Evolutionary conservation across 1,140 invertebrate species (phyloP).

Genomic region (Caerostris darwini): DNA sequence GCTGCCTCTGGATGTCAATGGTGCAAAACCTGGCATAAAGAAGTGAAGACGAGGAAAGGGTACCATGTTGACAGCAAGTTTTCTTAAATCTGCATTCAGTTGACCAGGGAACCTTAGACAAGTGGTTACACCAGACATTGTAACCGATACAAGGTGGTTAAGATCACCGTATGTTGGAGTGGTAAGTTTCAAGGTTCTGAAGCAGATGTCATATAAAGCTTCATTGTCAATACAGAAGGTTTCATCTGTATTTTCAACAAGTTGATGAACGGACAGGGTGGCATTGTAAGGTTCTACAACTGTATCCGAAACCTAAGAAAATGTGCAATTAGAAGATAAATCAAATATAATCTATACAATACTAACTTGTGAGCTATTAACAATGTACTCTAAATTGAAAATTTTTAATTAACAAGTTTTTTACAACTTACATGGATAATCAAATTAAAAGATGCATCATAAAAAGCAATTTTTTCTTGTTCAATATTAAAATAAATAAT

Average conservation of each 20-base stretch:
- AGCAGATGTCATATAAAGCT: constrained; percentile 95
- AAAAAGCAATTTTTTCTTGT: no score
- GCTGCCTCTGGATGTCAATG: constrained; percentile 89
- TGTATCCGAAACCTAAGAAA: constrained; percentile 84
- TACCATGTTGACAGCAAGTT: constrained; percentile 95
- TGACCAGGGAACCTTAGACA: constrained; percentile 87
- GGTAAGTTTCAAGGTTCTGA: constrained; percentile 91
- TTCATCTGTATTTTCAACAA: constrained; percentile 94
- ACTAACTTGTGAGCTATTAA: no score
- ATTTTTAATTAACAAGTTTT: no score
- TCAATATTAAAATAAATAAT: no score
- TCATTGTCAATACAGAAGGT: constrained; percentile 93
- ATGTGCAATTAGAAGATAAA: no score
- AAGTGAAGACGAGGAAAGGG: constrained; percentile 92
- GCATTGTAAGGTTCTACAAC: constrained; percentile 90
- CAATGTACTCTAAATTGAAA: no score
- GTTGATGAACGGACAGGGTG: constrained; percentile 93
- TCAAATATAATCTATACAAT: no score
- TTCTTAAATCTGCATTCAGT: constrained; percentile 92
- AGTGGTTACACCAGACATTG: constrained; percentile 90
- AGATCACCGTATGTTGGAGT: constrained; percentile 87
- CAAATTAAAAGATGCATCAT: no score
- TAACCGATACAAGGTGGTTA: constrained; percentile 85
- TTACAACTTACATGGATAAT: no score
- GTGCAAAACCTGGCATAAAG: constrained; percentile 82